These are phyloP conservation scores for Megaceryle maxima DNA, from an alignment of 2,113 vertebrate species.

Conservation along the genomic window DNA sequence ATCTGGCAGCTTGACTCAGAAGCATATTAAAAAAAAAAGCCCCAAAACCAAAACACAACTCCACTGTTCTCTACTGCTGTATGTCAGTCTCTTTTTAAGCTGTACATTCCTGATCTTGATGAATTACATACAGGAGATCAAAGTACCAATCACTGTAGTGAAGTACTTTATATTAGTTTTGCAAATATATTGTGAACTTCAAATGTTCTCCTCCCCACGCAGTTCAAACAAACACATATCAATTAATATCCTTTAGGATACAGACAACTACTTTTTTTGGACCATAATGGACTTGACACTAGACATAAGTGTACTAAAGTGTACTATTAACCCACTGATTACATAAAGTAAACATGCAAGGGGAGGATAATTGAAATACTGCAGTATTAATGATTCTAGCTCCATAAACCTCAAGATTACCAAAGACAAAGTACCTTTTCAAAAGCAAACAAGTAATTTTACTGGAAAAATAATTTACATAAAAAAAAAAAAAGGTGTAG, in stretches of 20 bases:
- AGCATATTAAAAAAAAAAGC: no score
- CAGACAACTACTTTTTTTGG: neutral
- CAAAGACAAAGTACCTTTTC: neutral
- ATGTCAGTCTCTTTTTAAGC: neutral
- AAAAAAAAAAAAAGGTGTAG: neutral
- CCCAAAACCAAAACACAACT: neutral
- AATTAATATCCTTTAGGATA: neutral
- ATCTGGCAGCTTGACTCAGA: neutral
- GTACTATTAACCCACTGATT: neutral
- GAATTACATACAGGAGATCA: neutral
- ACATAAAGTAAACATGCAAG: accelerated
- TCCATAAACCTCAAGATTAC: neutral
- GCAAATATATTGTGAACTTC: neutral
- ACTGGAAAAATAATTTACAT: neutral
- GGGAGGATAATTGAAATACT: neutral
- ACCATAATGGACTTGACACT: neutral
- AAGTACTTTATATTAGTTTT: neutral
- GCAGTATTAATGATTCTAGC: neutral
- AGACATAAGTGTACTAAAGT: neutral
- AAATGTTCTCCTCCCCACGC: neutral
- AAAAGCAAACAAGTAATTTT: neutral
- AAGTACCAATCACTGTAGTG: neutral
- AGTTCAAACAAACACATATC: neutral
- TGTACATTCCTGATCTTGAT: neutral
- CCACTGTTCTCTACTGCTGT: neutral